phyloP scores from a whole-genome alignment of 2,113 vertebrate species.

The Crotalus helleri region DNA sequence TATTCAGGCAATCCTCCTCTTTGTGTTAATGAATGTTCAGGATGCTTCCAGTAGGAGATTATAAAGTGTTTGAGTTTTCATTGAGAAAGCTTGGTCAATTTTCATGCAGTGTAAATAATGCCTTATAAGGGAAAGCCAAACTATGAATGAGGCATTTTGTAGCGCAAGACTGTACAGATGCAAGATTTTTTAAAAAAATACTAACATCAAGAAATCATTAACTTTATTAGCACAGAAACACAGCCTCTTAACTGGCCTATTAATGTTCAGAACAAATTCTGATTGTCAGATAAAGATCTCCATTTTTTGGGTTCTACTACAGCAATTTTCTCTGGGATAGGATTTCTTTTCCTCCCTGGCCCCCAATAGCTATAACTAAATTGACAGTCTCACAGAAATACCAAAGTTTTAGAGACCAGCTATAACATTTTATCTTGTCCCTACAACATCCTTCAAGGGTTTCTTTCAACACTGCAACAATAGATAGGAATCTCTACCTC shows the following conservation, averaged over 20 bases:
- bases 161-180: background rate
- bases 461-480: background rate
- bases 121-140: background rate
- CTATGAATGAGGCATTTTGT: background rate
- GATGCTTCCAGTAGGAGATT: background rate
- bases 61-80: background rate
- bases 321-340: background rate
- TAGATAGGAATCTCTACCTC: background rate
- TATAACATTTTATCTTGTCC: background rate
- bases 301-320: background rate
- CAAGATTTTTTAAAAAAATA: background rate
- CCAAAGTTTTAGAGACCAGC: background rate
- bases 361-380: background rate
- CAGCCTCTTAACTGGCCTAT: constrained; percentile 52
- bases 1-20: background rate
- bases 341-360: background rate
- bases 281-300: constrained; percentile 6
- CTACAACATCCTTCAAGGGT: background rate
- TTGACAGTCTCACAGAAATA: background rate
- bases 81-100: background rate
- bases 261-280: constrained; percentile 54
- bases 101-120: background rate
- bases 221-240: constrained; percentile 50
- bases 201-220: constrained; percentile 60
- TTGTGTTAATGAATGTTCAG: background rate